A percentile compares a stretch with the other conserved stretches of the same genome.
These are phyloP conservation scores for Byasa hedistus DNA, from an alignment of 2,888 invertebrate species.

Conservation along the genomic window DNA sequence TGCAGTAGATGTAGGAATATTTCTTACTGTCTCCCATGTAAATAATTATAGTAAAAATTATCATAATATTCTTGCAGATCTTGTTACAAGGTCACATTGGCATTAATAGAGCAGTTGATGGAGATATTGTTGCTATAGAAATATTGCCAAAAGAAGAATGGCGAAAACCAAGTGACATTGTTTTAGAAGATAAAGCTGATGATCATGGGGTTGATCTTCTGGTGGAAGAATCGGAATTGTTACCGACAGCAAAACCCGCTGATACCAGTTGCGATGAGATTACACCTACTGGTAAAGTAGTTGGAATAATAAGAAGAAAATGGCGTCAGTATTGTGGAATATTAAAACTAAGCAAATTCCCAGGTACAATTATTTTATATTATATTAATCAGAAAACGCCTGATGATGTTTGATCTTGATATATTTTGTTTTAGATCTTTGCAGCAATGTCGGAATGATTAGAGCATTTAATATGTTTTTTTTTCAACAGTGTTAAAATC, in stretches of 20 bases:
- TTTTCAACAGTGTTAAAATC: background rate
- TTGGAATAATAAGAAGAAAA: constrained; percentile 97
- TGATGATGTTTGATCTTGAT: too few relatives aligned
- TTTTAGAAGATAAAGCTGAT: constrained; percentile 87
- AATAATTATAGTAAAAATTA: background rate
- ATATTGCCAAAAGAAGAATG: constrained; percentile 93
- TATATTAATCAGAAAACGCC: background rate
- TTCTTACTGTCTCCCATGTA: too few relatives aligned
- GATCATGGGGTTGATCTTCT: constrained; percentile 83
- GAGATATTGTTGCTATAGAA: constrained; percentile 95
- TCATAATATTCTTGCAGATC: constrained; percentile 74
- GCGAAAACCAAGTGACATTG: constrained; percentile 93
- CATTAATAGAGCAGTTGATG: constrained; percentile 96
- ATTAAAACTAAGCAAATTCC: constrained; percentile 86
- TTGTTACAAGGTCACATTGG: constrained; percentile 91
- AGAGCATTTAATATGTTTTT: too few relatives aligned
- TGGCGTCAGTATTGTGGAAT: constrained; percentile 99
- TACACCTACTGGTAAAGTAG: constrained; percentile 77
- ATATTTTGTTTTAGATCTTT: too few relatives aligned
- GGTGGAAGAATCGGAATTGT: constrained; percentile 79
- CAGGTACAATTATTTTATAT: constrained; percentile 61
- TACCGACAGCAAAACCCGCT: constrained; percentile 49
- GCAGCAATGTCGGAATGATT: too few relatives aligned
- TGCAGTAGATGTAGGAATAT: too few relatives aligned
- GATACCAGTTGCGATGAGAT: constrained; percentile 61